Evolutionary conservation across 2,797 vertebrate genomes (phyloP).

Genomic region (Lacerta agilis): DNA sequence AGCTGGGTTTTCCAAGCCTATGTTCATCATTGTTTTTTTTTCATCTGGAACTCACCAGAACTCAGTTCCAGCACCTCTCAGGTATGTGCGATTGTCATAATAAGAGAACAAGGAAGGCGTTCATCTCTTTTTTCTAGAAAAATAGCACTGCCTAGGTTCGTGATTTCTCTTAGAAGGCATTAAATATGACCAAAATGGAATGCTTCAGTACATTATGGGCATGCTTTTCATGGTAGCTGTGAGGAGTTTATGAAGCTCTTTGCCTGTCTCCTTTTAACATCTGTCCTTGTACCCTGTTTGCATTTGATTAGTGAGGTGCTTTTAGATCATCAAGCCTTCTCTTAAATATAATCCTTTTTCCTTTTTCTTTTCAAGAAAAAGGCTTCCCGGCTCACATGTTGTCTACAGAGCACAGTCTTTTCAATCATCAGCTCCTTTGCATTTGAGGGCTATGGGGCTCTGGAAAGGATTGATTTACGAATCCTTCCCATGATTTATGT

Average conservation of each 20-base stretch:
- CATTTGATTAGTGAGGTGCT: conserved; percentile 41
- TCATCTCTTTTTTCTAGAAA: too few species aligned
- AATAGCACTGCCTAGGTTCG: too few species aligned
- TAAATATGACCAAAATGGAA: background rate
- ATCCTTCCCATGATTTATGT: conserved; percentile 62
- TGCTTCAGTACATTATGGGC: background rate
- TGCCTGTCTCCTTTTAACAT: conserved; percentile 1
- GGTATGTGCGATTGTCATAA: too few species aligned
- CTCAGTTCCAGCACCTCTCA: too few species aligned
- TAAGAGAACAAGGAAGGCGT: too few species aligned
- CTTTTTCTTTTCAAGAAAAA: conserved; percentile 27
- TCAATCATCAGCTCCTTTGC: conserved; percentile 39
- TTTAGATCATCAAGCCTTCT: conserved; percentile 43
- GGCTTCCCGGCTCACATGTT: conserved; percentile 23
- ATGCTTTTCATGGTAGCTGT: background rate
- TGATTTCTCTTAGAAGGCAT: background rate
- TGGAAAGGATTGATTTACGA: conserved; percentile 53
- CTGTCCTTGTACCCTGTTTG: background rate
- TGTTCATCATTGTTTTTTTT: background rate
- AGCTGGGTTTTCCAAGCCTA: background rate
- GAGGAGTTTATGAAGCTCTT: background rate
- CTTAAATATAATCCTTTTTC: background rate
- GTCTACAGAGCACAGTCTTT: conserved; percentile 47
- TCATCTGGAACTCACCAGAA: too few species aligned
- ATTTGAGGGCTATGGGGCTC: conserved; percentile 35